Evolutionary conservation across 1,140 invertebrate genomes (phyloP).

Genomic region (Paracyclopina nana): DNA sequence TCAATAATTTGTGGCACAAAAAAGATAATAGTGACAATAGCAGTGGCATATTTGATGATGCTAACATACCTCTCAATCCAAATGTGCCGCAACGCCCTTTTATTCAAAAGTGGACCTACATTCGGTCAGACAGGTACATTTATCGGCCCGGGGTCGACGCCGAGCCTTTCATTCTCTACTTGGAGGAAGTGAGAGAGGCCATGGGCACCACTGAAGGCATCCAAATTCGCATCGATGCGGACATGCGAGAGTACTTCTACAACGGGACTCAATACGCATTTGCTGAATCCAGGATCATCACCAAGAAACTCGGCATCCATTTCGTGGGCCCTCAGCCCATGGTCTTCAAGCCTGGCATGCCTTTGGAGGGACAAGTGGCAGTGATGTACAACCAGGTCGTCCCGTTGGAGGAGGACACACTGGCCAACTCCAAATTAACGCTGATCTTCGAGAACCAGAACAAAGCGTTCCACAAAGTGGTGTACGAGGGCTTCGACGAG

Average conservation of each 20-base stretch:
- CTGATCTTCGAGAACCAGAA: not conserved
- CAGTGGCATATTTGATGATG: too few relatives aligned
- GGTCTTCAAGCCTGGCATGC: slow-evolving; percentile 36
- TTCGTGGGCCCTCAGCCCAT: slow-evolving; percentile 33
- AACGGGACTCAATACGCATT: slow-evolving; percentile 23
- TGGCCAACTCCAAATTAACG: slow-evolving; percentile 16
- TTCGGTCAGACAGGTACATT: not conserved
- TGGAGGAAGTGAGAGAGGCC: slow-evolving; percentile 18
- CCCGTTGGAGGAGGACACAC: slow-evolving; percentile 17
- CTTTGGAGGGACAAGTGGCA: slow-evolving; percentile 25
- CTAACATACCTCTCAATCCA: too few relatives aligned
- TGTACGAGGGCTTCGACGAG: too few relatives aligned
- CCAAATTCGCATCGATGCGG: slow-evolving; percentile 18
- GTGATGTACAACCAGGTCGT: slow-evolving; percentile 19
- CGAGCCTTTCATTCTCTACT: slow-evolving; percentile 21
- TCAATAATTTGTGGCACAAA: too few relatives aligned
- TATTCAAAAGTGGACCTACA: slow-evolving; percentile 18
- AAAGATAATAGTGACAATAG: too few relatives aligned
- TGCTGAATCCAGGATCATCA: slow-evolving; percentile 32
- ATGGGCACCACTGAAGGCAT: slow-evolving; percentile 10
- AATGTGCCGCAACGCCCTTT: slow-evolving; percentile 1
- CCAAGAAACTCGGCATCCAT: slow-evolving; percentile 27
- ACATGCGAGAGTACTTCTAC: slow-evolving; percentile 19
- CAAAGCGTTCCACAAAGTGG: too few relatives aligned
- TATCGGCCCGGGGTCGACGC: slow-evolving; percentile 18